phyloP scores from a whole-genome alignment of 2,888 invertebrate species.

The Meteorus cinctellus region DNA sequence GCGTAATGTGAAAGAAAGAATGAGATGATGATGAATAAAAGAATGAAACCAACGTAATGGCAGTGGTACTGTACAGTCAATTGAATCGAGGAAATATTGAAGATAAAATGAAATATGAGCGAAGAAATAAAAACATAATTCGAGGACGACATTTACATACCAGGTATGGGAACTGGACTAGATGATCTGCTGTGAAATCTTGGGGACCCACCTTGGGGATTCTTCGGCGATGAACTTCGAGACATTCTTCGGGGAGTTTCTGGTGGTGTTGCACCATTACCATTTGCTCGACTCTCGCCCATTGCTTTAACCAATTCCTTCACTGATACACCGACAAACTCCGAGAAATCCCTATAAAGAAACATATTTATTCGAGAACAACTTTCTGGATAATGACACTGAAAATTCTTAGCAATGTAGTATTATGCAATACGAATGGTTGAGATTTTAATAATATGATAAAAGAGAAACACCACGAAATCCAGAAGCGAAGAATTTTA shows the following conservation, averaged over 20 bases:
- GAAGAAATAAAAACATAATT: conserved; percentile 6
- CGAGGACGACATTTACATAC: conserved; percentile 66
- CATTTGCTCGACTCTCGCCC: conserved; percentile 85
- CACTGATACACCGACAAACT: conserved; percentile 80
- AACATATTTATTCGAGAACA: conserved; percentile 20
- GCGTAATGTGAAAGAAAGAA: conserved; percentile 10
- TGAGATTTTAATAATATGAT: too few species aligned
- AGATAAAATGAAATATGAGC: not conserved
- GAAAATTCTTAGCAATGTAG: too few species aligned
- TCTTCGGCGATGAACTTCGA: conserved; percentile 75
- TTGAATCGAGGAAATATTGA: not conserved
- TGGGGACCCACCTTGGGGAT: conserved; percentile 73
- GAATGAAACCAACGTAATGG: conserved; percentile 13
- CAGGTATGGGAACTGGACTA: conserved; percentile 78
- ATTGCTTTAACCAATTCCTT: conserved; percentile 84
- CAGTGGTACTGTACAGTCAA: not conserved
- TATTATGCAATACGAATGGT: too few species aligned
- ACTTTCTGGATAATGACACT: not conserved
- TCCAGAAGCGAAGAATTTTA: too few species aligned
- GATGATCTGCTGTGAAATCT: conserved; percentile 76
- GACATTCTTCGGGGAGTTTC: conserved; percentile 78
- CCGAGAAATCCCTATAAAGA: conserved; percentile 74
- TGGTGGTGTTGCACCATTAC: conserved; percentile 83
- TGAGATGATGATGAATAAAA: conserved; percentile 38
- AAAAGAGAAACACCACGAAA: too few species aligned